Percentiles rank a stretch among this genome's conserved stretches.
Evolutionary conservation across 2,797 vertebrate species (phyloP).

Genomic region (Halcyon smyrnensis): DNA sequence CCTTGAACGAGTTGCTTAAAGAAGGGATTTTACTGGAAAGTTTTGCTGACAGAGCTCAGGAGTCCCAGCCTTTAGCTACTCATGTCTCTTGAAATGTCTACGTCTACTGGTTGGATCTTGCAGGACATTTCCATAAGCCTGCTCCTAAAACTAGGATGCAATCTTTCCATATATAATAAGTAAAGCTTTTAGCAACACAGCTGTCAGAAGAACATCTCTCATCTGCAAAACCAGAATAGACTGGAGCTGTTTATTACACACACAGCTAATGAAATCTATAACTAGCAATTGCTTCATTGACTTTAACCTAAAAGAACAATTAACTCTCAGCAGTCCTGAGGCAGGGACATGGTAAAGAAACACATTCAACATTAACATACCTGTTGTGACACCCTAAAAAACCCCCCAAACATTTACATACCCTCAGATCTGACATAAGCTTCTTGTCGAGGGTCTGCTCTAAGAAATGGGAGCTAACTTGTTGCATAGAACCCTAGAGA

Average conservation of each 20-base stretch:
- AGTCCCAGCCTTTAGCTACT: neutral
- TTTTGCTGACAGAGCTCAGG: neutral
- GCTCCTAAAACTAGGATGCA: neutral
- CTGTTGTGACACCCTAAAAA: neutral
- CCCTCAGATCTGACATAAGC: constrained; percentile 97
- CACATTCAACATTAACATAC: neutral
- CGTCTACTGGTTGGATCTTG: neutral
- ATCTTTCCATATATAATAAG: neutral
- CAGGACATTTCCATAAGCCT: neutral
- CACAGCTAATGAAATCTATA: constrained; percentile 32
- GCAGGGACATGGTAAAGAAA: neutral
- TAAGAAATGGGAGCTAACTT: constrained; percentile 96
- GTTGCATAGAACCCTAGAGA: constrained; percentile 92
- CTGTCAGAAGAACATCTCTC: neutral
- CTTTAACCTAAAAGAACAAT: constrained; percentile 37
- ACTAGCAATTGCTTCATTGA: constrained; percentile 7
- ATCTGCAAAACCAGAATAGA: neutral
- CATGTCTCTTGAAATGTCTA: neutral
- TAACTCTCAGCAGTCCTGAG: neutral
- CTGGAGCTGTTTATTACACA: neutral
- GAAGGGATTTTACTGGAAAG: neutral
- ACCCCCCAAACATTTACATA: constrained; percentile 67
- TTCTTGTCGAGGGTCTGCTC: constrained; percentile 99
- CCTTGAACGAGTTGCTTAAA: neutral
- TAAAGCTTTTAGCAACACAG: neutral